A percentile compares a stretch with the other conserved stretches of the same genome.
phyloP scores from a whole-genome alignment of 2,113 vertebrate species.

The Spheniscus mendiculus region DNA sequence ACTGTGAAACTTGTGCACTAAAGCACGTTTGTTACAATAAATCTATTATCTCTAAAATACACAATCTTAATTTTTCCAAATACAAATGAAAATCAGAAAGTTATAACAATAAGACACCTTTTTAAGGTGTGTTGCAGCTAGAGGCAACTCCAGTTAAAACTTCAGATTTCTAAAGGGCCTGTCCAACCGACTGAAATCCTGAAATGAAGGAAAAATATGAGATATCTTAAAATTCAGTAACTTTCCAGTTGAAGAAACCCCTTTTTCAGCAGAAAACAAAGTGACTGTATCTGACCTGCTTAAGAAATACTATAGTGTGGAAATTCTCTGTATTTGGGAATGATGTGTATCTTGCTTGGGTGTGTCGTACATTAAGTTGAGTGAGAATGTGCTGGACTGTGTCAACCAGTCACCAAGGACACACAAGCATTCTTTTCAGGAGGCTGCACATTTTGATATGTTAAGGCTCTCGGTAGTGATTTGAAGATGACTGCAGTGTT shows the following conservation, averaged over 20 bases:
- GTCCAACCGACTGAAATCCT: not conserved
- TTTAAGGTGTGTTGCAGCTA: not conserved
- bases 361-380: not conserved
- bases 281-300: not conserved
- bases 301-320: not conserved
- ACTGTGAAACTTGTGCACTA: not conserved
- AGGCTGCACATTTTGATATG: not conserved
- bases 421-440: accelerated
- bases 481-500: not conserved
- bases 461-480: not conserved
- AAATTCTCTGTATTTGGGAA: not conserved
- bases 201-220: not conserved
- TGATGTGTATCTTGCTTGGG: not conserved
- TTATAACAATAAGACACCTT: not conserved
- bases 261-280: not conserved
- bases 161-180: not conserved
- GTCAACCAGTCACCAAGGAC: not conserved
- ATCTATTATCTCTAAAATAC: not conserved
- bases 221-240: not conserved
- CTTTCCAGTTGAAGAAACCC: not conserved
- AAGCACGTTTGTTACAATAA: not conserved
- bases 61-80: not conserved
- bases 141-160: not conserved
- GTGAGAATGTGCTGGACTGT: not conserved
- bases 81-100: not conserved